Conservation (phyloP, 2,797 vertebrate species). For the Merluccius polli region DNA sequence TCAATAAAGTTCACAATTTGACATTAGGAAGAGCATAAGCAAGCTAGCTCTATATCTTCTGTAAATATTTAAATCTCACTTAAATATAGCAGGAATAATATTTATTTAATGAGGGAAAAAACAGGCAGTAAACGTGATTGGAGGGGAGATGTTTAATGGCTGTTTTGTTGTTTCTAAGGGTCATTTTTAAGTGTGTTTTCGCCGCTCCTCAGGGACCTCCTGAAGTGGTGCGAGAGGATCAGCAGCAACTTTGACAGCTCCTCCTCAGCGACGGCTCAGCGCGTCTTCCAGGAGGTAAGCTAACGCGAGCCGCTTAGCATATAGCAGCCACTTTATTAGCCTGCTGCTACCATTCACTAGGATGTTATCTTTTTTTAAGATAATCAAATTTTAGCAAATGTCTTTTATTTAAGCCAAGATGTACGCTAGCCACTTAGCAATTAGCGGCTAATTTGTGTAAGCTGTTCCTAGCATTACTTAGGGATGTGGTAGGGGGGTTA, state of each 20-base stretch:
- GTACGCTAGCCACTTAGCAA: background rate
- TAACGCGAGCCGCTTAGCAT: background rate
- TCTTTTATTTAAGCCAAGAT: background rate
- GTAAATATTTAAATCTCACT: background rate
- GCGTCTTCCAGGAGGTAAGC: slow-evolving; percentile 90
- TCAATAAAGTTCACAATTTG: background rate
- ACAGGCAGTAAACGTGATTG: background rate
- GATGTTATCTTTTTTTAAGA: background rate
- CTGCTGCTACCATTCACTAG: background rate
- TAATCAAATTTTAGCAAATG: background rate
- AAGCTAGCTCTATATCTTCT: background rate
- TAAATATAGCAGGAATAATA: background rate
- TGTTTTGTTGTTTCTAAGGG: background rate
- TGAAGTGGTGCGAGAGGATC: slow-evolving; percentile 96
- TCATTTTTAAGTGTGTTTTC: background rate
- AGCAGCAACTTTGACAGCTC: slow-evolving; percentile 78
- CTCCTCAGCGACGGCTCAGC: slow-evolving; percentile 78
- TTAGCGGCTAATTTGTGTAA: no score
- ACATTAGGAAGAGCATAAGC: no score
- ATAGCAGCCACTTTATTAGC: background rate
- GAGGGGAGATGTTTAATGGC: no score
- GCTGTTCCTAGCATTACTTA: no score
- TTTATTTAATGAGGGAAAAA: background rate
- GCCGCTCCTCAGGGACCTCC: slow-evolving; percentile 77
- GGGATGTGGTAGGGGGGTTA: no score